phyloP scores from a whole-genome alignment of 2,888 invertebrate genomes.

The Acleris holmiana region DNA sequence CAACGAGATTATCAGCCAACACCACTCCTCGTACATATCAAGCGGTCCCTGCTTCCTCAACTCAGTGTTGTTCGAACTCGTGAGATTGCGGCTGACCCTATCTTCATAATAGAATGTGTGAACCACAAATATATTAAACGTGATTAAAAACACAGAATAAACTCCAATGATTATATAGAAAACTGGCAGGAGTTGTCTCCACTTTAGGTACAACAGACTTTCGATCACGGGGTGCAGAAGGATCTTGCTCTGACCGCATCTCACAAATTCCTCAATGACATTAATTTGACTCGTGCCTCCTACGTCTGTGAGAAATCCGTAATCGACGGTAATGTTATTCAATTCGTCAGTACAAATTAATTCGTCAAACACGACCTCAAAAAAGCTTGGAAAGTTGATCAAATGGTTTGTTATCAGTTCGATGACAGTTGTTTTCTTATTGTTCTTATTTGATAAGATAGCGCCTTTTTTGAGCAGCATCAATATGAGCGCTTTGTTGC shows the following conservation, averaged over 20 bases:
- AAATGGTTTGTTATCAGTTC: not conserved
- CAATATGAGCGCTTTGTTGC: not conserved
- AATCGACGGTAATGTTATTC: not conserved
- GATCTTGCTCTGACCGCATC: slow-evolving; percentile 9
- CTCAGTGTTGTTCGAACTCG: not conserved
- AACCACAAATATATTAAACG: slow-evolving; percentile 7
- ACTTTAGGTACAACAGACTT: slow-evolving; percentile 17
- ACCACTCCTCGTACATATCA: not conserved
- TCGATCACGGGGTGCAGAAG: slow-evolving; percentile 12
- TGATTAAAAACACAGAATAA: slow-evolving; percentile 7
- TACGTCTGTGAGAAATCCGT: not conserved
- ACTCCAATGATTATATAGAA: slow-evolving; percentile 1
- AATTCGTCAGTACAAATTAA: not conserved
- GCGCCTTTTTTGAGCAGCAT: slow-evolving; percentile 5
- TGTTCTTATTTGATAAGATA: not conserved
- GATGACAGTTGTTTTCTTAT: not conserved
- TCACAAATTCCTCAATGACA: slow-evolving; percentile 17
- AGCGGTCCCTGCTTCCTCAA: not conserved
- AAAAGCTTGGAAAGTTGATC: not conserved
- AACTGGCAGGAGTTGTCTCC: slow-evolving; percentile 3
- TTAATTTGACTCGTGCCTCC: slow-evolving; percentile 7
- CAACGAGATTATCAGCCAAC: not conserved
- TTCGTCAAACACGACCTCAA: not conserved
- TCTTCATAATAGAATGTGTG: not conserved
- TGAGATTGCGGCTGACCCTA: not conserved